Percentiles rank a stretch among this genome's conserved stretches.
Conservation (phyloP, 2,888 invertebrate species). For the Lepidochitona cinerea region DNA sequence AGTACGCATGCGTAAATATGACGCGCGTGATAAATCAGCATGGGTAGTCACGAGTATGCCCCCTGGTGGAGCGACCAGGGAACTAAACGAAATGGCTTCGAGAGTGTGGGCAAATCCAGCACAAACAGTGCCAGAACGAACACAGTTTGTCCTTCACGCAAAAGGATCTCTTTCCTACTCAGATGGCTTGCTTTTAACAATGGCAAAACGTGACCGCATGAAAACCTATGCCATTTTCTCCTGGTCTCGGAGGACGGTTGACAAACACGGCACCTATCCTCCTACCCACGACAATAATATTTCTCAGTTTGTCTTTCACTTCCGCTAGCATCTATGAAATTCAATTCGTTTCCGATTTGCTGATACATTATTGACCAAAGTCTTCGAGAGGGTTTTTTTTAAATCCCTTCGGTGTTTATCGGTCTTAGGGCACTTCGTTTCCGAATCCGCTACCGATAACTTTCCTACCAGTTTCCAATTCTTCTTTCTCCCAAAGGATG, state of each 20-base stretch:
- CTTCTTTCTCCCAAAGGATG: no score
- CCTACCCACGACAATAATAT: neutral
- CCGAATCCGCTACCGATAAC: no score
- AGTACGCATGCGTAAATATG: neutral
- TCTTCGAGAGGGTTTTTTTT: no score
- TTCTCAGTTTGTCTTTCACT: neutral
- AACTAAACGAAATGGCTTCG: neutral
- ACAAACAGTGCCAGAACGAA: neutral
- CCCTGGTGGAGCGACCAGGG: neutral
- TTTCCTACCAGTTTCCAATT: no score
- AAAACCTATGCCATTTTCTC: neutral
- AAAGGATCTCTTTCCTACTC: neutral
- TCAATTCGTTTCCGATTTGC: neutral
- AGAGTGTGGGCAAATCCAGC: neutral
- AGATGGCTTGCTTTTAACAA: no score
- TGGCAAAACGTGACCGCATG: neutral
- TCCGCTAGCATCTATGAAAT: neutral
- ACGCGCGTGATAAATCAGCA: neutral
- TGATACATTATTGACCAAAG: no score
- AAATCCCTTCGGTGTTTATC: no score
- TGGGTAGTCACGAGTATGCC: neutral
- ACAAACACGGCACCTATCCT: neutral
- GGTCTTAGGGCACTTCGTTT: no score
- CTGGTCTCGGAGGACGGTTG: neutral
- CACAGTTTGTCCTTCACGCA: neutral